Percentiles rank a stretch among this genome's conserved stretches.
Conservation (phyloP, 2,797 vertebrate species). For the Sarcophilus harrisii region DNA sequence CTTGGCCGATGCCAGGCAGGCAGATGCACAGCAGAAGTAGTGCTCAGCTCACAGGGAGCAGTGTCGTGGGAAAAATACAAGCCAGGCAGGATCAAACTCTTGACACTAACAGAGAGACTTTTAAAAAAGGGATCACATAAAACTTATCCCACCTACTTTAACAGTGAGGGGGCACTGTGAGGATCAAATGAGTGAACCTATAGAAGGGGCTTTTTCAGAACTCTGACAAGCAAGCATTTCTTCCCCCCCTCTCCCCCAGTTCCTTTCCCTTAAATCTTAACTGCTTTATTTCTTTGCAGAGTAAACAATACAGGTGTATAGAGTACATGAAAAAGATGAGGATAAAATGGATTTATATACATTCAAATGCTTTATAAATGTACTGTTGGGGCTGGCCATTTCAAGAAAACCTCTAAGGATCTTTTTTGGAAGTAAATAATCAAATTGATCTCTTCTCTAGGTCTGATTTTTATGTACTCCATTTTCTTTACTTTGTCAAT, state of each 20-base stretch:
- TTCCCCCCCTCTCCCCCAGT: background rate
- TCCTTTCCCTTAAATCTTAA: slow-evolving; percentile 4
- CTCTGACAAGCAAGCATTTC: background rate
- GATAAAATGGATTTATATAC: slow-evolving; percentile 40
- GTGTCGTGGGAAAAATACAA: background rate
- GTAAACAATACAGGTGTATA: slow-evolving; percentile 9
- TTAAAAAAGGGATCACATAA: background rate
- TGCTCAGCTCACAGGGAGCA: background rate
- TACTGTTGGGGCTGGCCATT: slow-evolving; percentile 1
- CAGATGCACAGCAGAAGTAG: slow-evolving; percentile 3
- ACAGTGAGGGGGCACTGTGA: background rate
- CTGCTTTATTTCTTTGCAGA: slow-evolving; percentile 44
- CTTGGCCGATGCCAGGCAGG: background rate
- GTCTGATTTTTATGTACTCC: slow-evolving; percentile 2
- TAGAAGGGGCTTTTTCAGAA: background rate
- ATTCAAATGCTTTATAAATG: slow-evolving; percentile 22
- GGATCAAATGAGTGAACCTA: background rate
- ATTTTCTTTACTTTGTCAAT: slow-evolving; percentile 25
- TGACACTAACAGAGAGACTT: background rate
- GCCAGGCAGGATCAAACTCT: background rate
- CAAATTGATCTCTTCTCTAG: slow-evolving; percentile 19
- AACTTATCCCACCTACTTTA: background rate
- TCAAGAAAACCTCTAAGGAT: slow-evolving; percentile 45
- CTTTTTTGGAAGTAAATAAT: background rate
- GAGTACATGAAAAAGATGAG: slow-evolving; percentile 26